Evolutionary conservation across 2,888 invertebrate species (phyloP), one percentile per base, ranked within the genome.

Genomic region (Tinea trinotella): DNA sequence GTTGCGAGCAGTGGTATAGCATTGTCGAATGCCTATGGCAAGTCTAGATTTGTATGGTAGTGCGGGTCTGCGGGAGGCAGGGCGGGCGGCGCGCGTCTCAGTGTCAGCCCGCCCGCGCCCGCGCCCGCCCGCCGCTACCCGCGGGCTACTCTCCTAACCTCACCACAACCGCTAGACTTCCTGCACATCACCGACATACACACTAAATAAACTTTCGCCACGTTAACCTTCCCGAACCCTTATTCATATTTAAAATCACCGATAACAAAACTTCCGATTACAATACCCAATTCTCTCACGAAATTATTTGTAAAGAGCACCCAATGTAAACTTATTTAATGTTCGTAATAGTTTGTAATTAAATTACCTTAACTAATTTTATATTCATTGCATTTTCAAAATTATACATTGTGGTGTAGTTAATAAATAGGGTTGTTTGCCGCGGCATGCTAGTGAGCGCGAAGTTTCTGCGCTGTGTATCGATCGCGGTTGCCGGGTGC

Each of bases 51-150:
- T 30, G 30, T 30, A 30, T 7, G 30, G 40, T 40, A 4, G 71
- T 64, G 63, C 63, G 69, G 66, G 65, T 66, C n/a, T 67, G 64
- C 62, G 64, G 61, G 62, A 58, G 73, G 19, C 46, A 3, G 17
- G 70, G 62, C 59, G 69, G 60, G 74, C 78, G 77, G 76, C 77
- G 80, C 80, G 79, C 81, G 76, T 76, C 68, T 77, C 82, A 82
- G 84, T 84, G 78, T 76, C 67, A 76, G 75, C 74, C 75, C 77
- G 73, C 82, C 77, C 80, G 80, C 81, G 76, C 46, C 18, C 17
- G 18, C 17, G n/a, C 17, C 46, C 19, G 30, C 40, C 40, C 40
- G 40, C 40, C 15, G 40, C 40, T 30, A 7, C 30, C 30, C 30
- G 30, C 7, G 30, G n/a, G n/a, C n/a, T 30, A 7, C n/a, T 7